phyloP scores from a whole-genome alignment of 2,113 vertebrate genomes.

The Podarcis raffonei region DNA sequence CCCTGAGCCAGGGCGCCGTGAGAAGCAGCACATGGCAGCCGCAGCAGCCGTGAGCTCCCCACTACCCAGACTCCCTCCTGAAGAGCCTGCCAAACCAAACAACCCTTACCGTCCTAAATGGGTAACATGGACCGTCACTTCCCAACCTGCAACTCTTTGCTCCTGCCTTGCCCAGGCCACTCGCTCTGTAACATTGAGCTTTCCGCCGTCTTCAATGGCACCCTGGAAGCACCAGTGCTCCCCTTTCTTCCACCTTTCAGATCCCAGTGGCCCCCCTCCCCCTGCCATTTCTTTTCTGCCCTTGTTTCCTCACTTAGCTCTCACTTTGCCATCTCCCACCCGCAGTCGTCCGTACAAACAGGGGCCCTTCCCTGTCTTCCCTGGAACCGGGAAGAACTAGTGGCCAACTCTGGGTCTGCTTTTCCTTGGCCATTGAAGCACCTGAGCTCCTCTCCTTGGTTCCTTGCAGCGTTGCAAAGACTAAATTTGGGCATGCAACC shows the following conservation, averaged over 20 bases:
- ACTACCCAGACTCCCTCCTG: constrained; percentile 70
- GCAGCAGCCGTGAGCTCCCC: constrained; percentile 83
- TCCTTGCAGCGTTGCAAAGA: constrained; percentile 16
- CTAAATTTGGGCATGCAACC: not conserved
- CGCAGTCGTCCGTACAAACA: not conserved
- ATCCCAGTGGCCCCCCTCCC: not conserved
- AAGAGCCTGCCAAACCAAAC: constrained; percentile 47
- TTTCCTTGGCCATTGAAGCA: not conserved
- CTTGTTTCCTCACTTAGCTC: not conserved
- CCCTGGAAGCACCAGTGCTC: constrained; percentile 81
- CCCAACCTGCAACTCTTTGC: not conserved
- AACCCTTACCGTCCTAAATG: not conserved
- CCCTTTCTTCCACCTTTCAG: not conserved
- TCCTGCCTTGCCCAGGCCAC: not conserved
- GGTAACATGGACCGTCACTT: not conserved
- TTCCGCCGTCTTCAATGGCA: constrained; percentile 94
- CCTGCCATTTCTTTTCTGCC: not conserved
- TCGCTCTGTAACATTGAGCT: constrained; percentile 88
- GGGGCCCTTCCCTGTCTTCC: too few relatives aligned
- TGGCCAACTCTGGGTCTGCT: not conserved
- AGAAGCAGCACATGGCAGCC: constrained; percentile 86
- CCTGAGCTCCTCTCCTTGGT: not conserved
- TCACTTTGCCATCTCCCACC: not conserved
- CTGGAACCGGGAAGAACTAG: not conserved
- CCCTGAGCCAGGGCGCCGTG: constrained; percentile 84